Conservation (phyloP, 1,140 invertebrate species). For the Bombus consobrinus region DNA sequence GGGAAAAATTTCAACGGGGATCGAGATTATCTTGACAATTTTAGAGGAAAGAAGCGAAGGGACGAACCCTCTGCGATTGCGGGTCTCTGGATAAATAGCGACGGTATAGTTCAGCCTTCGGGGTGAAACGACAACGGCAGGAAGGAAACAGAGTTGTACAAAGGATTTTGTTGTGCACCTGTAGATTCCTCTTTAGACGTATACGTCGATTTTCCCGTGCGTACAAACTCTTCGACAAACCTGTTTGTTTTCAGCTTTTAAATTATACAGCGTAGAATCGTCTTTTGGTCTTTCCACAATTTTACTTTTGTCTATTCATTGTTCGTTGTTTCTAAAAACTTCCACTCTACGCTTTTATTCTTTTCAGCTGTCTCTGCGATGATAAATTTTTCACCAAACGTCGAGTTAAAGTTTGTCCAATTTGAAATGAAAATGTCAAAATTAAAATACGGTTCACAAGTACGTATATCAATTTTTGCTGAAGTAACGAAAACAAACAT, state of each 20-base stretch:
- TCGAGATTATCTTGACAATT: slow-evolving; percentile 63
- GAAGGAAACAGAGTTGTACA: slow-evolving; percentile 1
- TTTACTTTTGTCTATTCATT: background rate
- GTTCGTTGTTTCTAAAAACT: background rate
- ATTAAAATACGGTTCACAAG: background rate
- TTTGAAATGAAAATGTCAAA: background rate
- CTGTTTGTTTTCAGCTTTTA: slow-evolving; percentile 23
- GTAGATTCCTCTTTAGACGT: slow-evolving; percentile 31
- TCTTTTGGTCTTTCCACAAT: background rate
- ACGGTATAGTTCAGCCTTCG: background rate
- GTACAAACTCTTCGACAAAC: slow-evolving; percentile 7
- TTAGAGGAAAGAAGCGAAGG: background rate
- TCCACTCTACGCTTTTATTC: background rate
- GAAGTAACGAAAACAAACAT: background rate
- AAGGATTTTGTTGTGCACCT: slow-evolving; percentile 39
- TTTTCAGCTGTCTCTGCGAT: background rate
- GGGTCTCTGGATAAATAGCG: background rate
- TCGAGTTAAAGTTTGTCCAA: background rate
- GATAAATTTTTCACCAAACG: background rate
- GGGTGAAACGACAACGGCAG: background rate
- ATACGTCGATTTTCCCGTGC: background rate
- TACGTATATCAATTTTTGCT: background rate
- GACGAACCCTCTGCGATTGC: background rate
- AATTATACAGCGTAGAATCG: slow-evolving; percentile 8
- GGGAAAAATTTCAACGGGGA: slow-evolving; percentile 48